Evolutionary conservation across 2,113 vertebrate genomes (phyloP), one percentile per base, ranked within the genome.

Genomic region (Leuciscus idus): DNA sequence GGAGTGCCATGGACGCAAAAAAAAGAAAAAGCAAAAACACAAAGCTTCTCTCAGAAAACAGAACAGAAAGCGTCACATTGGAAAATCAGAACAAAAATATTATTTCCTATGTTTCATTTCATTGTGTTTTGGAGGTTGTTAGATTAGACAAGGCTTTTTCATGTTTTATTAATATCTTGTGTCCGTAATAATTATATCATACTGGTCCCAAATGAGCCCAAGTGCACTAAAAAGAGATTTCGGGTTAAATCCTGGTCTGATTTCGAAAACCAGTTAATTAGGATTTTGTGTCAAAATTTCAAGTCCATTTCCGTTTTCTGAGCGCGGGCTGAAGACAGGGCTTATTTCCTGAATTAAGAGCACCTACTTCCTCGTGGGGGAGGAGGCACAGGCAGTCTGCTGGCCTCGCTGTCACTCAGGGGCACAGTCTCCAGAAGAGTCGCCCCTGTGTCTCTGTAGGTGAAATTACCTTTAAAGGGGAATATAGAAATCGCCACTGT

Each of bases 351-450:
- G 33, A 82, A 77, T 62, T 52, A 70, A 87, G 50, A 87, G 87
- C 84, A 91, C 90, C 90, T 92, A 92, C 91, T 92, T 92, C 90
- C 88, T 70, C 89, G 86, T 21, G 88, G 39, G 52, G 90, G 85
- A 66, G 90, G 90, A 52, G 90, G 83, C 46, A 88, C 80, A 66
- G 89, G 89, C 23, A 83, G 87, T 81, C 81, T 90, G 90, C 89
- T 84, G 68, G 87, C 88, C 81, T 91, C 90, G 77, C 23, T 87
- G 87, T 92, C 89, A 48, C 87, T 89, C 88, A 87, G 66, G 72
- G 84, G 85, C 50, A 84, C 86, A 76, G 89, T 57, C 83, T 92
- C 90, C 75, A 90, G 87, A 28, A 91, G 89, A 85, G 87, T 86
- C 85, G 86, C 83, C 68, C 90, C 91, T 79, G 89, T 90, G 23